Conservation (phyloP, 2,113 vertebrate species). For the Haliaeetus leucogaster region DNA sequence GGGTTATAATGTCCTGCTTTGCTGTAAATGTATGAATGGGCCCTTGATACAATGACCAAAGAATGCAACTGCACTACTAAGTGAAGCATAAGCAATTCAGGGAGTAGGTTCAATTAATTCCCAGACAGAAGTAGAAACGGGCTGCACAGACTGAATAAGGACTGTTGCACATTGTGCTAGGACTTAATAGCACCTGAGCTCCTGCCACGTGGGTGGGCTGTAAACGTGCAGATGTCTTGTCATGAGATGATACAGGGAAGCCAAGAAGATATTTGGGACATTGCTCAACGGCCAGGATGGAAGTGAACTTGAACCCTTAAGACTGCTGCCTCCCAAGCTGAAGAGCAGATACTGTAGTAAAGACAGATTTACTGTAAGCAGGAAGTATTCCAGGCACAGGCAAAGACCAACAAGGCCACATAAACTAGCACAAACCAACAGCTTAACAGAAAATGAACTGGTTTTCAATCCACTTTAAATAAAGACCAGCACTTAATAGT, state of each 20-base stretch:
- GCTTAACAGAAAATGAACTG: background rate
- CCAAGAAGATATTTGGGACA: background rate
- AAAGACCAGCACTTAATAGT: background rate
- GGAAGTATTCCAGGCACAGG: background rate
- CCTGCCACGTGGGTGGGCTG: background rate
- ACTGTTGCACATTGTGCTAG: background rate
- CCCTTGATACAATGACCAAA: background rate
- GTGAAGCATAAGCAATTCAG: background rate
- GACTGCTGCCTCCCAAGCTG: background rate
- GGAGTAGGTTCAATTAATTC: background rate
- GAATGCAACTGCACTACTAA: background rate
- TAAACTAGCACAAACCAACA: background rate
- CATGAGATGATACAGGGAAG: background rate
- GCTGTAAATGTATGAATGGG: background rate
- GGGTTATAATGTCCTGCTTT: background rate
- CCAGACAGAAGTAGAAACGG: background rate
- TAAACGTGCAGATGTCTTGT: background rate
- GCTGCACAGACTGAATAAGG: background rate
- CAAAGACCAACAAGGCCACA: background rate
- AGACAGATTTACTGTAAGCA: background rate
- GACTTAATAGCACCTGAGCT: background rate
- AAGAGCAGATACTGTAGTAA: background rate
- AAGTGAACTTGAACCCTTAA: background rate
- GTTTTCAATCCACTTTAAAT: background rate
- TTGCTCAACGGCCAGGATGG: background rate